Evolutionary conservation across 2,797 vertebrate genomes (phyloP).

Genomic region (Lacerta bilineata): DNA sequence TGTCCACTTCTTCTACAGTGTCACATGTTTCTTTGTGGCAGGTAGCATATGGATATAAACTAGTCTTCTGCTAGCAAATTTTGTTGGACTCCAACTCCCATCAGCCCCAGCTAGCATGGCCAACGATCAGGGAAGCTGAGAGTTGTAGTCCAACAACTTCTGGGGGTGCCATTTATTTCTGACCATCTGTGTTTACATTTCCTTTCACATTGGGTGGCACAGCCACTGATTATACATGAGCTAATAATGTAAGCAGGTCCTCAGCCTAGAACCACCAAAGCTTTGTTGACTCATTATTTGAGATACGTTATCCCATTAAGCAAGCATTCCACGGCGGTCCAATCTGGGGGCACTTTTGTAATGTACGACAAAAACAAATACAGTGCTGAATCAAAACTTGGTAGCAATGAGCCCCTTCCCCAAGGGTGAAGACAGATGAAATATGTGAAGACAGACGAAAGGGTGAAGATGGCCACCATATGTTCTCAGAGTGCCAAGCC

Average conservation of each 20-base stretch:
- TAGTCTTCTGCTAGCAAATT: too few relatives aligned
- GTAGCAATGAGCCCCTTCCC: neutral
- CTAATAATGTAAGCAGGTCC: neutral
- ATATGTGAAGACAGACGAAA: neutral
- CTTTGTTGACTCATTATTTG: conserved; percentile 7
- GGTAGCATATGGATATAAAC: neutral
- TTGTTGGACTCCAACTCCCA: too few relatives aligned
- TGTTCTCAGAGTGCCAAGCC: neutral
- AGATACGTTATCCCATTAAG: neutral
- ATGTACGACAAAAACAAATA: neutral
- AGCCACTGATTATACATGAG: neutral
- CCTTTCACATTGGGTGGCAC: neutral
- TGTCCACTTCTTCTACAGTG: neutral
- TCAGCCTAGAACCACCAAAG: conserved; percentile 4
- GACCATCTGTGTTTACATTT: conserved; percentile 19
- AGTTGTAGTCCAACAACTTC: neutral
- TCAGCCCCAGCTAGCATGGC: neutral
- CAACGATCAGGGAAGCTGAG: neutral
- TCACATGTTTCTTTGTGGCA: neutral
- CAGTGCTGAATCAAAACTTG: conserved; percentile 30
- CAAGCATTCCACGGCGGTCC: neutral
- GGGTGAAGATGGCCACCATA: neutral
- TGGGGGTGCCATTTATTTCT: neutral
- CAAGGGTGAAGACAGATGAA: neutral
- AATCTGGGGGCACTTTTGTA: neutral